A percentile compares a stretch with the other conserved stretches of the same genome.
Conservation (phyloP, 2,888 invertebrate genomes). For the Lamellibrachia satsuma region DNA sequence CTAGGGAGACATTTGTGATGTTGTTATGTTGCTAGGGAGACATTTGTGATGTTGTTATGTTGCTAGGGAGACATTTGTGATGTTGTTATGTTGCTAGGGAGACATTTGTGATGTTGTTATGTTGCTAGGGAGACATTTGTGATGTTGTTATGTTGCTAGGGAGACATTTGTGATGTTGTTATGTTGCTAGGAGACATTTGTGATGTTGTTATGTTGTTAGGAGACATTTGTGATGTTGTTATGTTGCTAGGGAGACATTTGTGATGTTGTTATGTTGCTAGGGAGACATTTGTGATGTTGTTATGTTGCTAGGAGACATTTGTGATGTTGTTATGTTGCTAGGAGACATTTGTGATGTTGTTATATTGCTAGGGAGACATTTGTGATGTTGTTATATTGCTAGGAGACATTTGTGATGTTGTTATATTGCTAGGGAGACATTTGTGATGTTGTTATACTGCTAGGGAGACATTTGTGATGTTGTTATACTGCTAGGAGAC, state of each 20-base stretch:
- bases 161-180: constrained; percentile 27
- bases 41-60: too few relatives aligned
- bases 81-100: constrained; percentile 69
- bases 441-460: constrained; percentile 42
- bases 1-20: constrained; percentile 70
- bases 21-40: constrained; percentile 70
- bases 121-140: constrained; percentile 71
- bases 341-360: constrained; percentile 60
- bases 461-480: constrained; percentile 70
- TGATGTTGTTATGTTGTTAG: constrained; percentile 68
- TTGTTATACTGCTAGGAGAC: constrained; percentile 70
- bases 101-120: too few relatives aligned
- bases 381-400: constrained; percentile 61
- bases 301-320: constrained; percentile 71
- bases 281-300: constrained; percentile 60
- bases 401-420: constrained; percentile 67
- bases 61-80: constrained; percentile 71
- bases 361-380: constrained; percentile 71
- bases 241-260: constrained; percentile 71
- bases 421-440: constrained; percentile 71
- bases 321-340: constrained; percentile 66
- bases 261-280: constrained; percentile 66
- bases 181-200: constrained; percentile 71
- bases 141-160: constrained; percentile 69
- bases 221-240: constrained; percentile 50